Base-by-base conservation (phyloP, 2,113 vertebrate species). In the Steatornis caripensis region DNA sequence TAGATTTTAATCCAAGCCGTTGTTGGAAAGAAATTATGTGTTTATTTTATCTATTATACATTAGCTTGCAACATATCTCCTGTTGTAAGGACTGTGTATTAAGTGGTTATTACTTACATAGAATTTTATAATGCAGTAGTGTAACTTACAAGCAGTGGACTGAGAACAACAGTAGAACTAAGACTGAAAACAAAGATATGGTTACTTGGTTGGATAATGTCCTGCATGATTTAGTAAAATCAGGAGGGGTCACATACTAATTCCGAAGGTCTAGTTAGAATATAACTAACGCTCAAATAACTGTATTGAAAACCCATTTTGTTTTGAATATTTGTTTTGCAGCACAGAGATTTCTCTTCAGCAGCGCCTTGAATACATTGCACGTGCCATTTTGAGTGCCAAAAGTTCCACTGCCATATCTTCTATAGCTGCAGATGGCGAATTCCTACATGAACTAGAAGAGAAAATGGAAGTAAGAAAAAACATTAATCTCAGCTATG, bases 261-360 rank as follows among this genome's bases (percentile, higher is more conserved):
- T 36, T 83, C 7, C 11, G 23, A 34, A 10, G n/a, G 24, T 81
- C 21, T 53, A 49, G 11, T 37, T 62, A 30, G 13, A 81, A 13
- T 87, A 53, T 37, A 81, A 62, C 8, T 66, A 58, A 54, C 3
- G 2, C 10, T 77, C 12, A 64, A 71, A 66, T 54, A 78, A 64
- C 79, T 68, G 4, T 21, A 37, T 53, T 36, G 92, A 88, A 11
- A 87, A 21, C 12, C 6, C 2, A 43, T 90, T 82, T 96, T 62
- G 90, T 34, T 74, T 57, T 55, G 26, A n/a, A 19, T 91, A 89
- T 84, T 90, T 71, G 27, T 27, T 91, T 32, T 97, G 65, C 90
- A 99, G 99, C 98, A 99, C 99, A 14, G 99, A 99, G 97, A 99
- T 99, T 97, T 98, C 99, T 43, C 98, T 99, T 86, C 99, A 99